These are phyloP conservation scores for Trichechus manatus DNA, from an alignment of 2,113 vertebrate species.

Conservation along the genomic window DNA sequence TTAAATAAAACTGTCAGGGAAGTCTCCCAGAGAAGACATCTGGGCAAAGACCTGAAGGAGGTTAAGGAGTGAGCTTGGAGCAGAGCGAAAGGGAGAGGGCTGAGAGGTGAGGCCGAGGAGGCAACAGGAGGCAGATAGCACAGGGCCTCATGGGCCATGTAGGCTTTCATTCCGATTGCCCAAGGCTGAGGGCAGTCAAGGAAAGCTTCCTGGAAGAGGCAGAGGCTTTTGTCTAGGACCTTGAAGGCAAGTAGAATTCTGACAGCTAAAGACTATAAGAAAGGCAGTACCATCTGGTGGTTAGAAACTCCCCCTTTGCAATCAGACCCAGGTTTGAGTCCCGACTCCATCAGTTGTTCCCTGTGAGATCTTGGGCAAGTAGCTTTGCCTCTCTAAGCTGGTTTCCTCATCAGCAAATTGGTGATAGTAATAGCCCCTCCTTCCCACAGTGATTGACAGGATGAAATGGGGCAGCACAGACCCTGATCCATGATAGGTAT, in stretches of 20 bases:
- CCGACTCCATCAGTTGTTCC: background rate
- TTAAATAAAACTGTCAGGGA: background rate
- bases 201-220: conserved; percentile 53
- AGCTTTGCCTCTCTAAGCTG: background rate
- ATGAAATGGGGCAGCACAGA: background rate
- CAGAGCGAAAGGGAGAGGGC: background rate
- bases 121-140: rapidly evolving
- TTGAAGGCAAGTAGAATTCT: background rate
- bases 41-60: background rate
- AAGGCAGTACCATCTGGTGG: background rate
- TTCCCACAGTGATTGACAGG: background rate
- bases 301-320: background rate
- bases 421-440: rapidly evolving
- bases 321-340: background rate
- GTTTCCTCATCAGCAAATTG: background rate
- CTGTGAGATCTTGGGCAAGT: background rate
- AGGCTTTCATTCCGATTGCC: background rate
- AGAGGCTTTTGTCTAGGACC: background rate
- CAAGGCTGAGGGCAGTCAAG: background rate
- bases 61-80: background rate
- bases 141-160: rapidly evolving
- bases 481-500: background rate
- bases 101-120: background rate
- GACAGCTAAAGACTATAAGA: background rate
- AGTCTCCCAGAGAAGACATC: background rate